phyloP scores from a whole-genome alignment of 2,888 invertebrate species.

The Trachelus iudaicus region DNA sequence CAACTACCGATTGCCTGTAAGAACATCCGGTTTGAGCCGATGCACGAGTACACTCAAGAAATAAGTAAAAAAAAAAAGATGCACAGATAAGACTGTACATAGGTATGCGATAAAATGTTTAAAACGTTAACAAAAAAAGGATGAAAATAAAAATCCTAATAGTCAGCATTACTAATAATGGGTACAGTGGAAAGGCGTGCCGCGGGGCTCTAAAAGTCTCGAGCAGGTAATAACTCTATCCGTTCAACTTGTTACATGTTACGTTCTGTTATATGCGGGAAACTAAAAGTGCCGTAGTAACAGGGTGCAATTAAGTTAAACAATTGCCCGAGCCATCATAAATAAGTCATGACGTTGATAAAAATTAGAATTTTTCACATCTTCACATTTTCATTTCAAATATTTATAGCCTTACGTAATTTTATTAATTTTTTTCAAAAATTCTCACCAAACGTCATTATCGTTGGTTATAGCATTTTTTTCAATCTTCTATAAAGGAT shows the following conservation, averaged over 20 bases:
- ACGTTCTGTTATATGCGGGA: constrained; percentile 40
- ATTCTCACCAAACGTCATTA: not conserved
- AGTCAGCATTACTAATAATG: constrained; percentile 57
- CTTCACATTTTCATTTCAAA: not conserved
- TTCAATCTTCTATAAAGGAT: not conserved
- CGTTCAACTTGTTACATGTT: constrained; percentile 30
- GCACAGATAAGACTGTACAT: not conserved
- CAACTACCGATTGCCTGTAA: not conserved
- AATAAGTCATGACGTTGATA: constrained; percentile 36
- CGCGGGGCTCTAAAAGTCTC: constrained; percentile 57
- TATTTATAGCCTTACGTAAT: not conserved
- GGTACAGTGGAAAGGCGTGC: constrained; percentile 61
- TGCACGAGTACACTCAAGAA: no score
- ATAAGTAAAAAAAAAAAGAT: not conserved
- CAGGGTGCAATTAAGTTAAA: constrained; percentile 62
- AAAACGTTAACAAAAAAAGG: not conserved
- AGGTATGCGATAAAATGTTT: not conserved
- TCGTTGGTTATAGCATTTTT: not conserved
- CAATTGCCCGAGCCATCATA: constrained; percentile 57
- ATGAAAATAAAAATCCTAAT: constrained; percentile 48
- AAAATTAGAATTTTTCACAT: not conserved
- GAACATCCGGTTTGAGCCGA: not conserved
- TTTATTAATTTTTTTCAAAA: not conserved
- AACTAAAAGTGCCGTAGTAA: constrained; percentile 54
- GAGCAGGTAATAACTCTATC: constrained; percentile 62